These are phyloP conservation scores for Drosophila neocordata DNA, from an alignment of 1,140 invertebrate genomes.

Conservation along the genomic window DNA sequence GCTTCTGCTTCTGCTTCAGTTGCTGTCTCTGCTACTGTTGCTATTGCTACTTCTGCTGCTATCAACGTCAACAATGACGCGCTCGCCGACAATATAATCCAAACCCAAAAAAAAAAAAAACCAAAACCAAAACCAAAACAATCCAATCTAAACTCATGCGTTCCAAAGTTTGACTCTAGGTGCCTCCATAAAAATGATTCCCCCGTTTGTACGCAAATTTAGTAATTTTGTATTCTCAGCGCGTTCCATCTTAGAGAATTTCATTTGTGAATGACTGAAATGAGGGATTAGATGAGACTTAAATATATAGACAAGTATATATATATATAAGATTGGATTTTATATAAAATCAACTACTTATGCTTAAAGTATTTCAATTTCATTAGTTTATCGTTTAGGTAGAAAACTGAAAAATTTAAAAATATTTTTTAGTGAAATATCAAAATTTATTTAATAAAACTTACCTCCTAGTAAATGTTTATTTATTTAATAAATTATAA, in stretches of 20 bases:
- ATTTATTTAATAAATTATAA: too few species aligned
- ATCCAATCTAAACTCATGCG: slow-evolving; percentile 1
- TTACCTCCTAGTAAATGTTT: too few species aligned
- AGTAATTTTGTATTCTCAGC: not conserved
- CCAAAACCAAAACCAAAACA: not conserved
- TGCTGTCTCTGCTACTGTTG: slow-evolving; percentile 23
- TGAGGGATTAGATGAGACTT: not conserved
- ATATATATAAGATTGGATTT: not conserved
- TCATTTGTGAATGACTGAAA: not conserved
- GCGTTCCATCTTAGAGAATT: not conserved
- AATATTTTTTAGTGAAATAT: too few species aligned
- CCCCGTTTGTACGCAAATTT: not conserved
- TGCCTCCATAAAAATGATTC: not conserved
- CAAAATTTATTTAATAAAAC: too few species aligned
- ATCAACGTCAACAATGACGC: not conserved
- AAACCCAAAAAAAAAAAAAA: too few species aligned
- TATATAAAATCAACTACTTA: not conserved
- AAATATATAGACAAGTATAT: too few species aligned
- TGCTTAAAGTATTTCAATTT: not conserved
- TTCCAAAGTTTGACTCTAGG: slow-evolving; percentile 1
- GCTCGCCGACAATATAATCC: not conserved
- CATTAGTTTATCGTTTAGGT: too few species aligned
- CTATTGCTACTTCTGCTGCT: not conserved
- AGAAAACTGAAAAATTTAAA: too few species aligned
- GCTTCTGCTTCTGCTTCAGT: slow-evolving; percentile 14